phyloP scores from a whole-genome alignment of 2,797 vertebrate species.

The Helarctos malayanus region DNA sequence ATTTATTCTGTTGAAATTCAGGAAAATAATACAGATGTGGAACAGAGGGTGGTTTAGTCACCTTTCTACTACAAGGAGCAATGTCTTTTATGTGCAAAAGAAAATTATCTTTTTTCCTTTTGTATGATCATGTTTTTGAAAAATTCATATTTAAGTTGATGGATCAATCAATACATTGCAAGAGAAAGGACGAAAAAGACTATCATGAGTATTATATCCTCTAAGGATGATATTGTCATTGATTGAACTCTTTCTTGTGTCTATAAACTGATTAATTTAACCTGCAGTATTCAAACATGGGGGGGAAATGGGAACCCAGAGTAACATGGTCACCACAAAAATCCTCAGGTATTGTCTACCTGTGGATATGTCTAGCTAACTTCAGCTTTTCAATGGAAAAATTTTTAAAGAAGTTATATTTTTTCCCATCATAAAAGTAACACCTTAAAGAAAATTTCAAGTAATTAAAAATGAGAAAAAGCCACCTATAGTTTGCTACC shows the following conservation, averaged over 20 bases:
- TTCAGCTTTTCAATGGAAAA: slow-evolving; percentile 11
- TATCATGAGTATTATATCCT: slow-evolving; percentile 53
- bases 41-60: background rate
- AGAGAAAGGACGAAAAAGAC: slow-evolving; percentile 48
- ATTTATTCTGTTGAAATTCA: slow-evolving; percentile 64
- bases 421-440: slow-evolving; percentile 45
- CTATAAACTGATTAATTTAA: slow-evolving; percentile 23
- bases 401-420: background rate
- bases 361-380: background rate
- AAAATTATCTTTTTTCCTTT: slow-evolving; percentile 54
- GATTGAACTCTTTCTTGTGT: background rate
- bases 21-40: slow-evolving; percentile 2
- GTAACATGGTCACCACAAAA: background rate
- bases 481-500: background rate
- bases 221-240: background rate
- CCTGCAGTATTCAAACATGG: background rate
- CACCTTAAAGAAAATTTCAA: background rate
- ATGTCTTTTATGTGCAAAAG: slow-evolving; percentile 42
- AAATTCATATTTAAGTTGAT: slow-evolving; percentile 69
- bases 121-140: background rate
- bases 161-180: slow-evolving; percentile 46
- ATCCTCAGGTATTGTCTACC: background rate
- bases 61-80: slow-evolving; percentile 35
- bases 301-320: background rate
- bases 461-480: background rate